Conservation (phyloP, 2,888 invertebrate genomes). For the Arrhopalites spinosus region DNA sequence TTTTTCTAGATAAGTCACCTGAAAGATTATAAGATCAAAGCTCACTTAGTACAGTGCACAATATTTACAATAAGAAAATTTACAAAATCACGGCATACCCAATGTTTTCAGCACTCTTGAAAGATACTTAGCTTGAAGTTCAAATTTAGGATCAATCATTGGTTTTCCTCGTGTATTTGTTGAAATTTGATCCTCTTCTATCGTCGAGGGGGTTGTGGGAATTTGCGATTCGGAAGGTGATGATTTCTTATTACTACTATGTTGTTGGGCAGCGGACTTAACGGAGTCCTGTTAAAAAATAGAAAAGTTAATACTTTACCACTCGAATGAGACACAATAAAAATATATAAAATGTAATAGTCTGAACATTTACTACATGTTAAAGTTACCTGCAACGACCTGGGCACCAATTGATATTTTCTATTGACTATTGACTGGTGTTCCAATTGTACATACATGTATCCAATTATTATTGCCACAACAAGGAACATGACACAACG, state of each 20-base stretch:
- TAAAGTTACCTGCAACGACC: no score
- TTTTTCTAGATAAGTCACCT: slow-evolving; percentile 16
- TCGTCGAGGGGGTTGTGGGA: not conserved
- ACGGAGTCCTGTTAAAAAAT: no score
- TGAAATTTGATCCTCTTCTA: not conserved
- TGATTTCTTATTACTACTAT: not conserved
- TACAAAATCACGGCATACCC: no score
- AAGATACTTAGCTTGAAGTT: slow-evolving; percentile 31
- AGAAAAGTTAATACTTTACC: no score
- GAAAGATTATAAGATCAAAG: no score
- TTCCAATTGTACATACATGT: slow-evolving; percentile 27
- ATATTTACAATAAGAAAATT: no score
- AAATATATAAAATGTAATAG: no score
- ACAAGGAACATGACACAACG: slow-evolving; percentile 18
- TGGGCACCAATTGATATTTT: slow-evolving; percentile 5
- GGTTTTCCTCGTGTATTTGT: not conserved
- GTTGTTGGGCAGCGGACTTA: slow-evolving; percentile 3
- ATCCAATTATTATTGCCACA: slow-evolving; percentile 13
- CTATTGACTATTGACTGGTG: not conserved
- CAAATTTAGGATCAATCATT: slow-evolving; percentile 15
- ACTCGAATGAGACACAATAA: no score
- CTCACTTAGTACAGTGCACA: no score
- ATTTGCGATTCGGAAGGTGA: not conserved
- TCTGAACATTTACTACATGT: no score
- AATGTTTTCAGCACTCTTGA: slow-evolving; percentile 28